Base-by-base conservation (phyloP, 1,140 invertebrate species). In the Hyles euphorbiae region DNA sequence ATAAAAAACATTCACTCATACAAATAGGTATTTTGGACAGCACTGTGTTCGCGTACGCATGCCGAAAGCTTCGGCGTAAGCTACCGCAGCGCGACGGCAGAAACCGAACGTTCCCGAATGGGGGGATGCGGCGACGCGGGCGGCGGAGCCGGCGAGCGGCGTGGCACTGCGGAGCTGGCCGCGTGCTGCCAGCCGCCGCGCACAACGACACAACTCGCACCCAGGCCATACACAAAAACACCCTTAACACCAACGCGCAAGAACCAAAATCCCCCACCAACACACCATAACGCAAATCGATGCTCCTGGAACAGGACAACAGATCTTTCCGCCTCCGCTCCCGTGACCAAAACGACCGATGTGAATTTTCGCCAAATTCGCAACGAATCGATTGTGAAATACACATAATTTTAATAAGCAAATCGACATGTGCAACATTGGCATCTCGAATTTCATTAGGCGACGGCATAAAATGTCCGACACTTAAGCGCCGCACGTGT, bases 241-340 rank as follows among this genome's bases (percentile, higher is more conserved):
- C 63, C 73, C 74, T 63, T 72, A 76, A 68, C 44, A 44, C 49
- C n/a, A 34, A 7, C 3, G 4, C 22, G 49, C 49, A 83, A 65
- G 56, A 70, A 22, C 45, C 52, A 63, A 51, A 68, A 58, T 83
- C 63, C 53, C 5, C 5, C 46, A 52, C 0, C n/a, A 11, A 2
- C 1, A 51, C 46, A 5, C 43, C 54, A 72, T 59, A 73, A 72
- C 74, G 67, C 78, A 76, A 87, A 87, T 87, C 83, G 83, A 87
- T 87, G 81, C 74, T 78, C 76, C 76, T 78, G 80, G 64, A 82
- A 83, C 81, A 83, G 80, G 79, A 84, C 80, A 81, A 79, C 76
- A 82, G 71, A 82, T 79, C 80, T 78, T 78, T 83, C 77, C 80
- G 83, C 78, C 81, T 80, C 76, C 80, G 75, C 76, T 75, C 70